Evolutionary conservation across 1,140 invertebrate species (phyloP).

Genomic region (Episyrphus balteatus): DNA sequence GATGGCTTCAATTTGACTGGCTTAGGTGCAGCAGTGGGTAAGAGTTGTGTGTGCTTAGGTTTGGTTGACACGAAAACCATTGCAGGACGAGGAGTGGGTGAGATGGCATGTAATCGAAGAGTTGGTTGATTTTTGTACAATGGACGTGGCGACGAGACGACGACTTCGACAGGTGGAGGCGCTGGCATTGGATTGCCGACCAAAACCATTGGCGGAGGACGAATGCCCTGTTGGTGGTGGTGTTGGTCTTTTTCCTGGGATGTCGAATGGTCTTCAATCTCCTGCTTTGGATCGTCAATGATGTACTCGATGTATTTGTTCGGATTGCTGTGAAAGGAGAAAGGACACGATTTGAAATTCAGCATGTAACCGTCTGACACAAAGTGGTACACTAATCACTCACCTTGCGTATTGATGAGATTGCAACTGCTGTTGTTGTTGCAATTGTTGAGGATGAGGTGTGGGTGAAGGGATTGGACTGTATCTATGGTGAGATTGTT

Average conservation of each 20-base stretch:
- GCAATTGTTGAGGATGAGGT: slow-evolving; percentile 2
- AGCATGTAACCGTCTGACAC: neutral
- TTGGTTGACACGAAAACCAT: neutral
- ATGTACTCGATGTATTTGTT: slow-evolving; percentile 26
- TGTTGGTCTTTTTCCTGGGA: slow-evolving; percentile 25
- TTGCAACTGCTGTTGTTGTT: slow-evolving; percentile 6
- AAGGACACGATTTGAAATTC: neutral
- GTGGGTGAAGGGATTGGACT: slow-evolving; percentile 6
- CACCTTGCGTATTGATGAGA: neutral
- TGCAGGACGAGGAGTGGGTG: slow-evolving; percentile 1
- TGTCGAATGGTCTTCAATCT: neutral
- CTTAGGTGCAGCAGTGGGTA: slow-evolving; percentile 6
- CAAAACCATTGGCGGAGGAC: neutral
- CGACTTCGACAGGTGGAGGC: too few species aligned
- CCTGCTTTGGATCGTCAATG: slow-evolving; percentile 25
- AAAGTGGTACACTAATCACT: neutral
- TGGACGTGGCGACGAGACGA: slow-evolving; percentile 2
- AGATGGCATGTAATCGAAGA: slow-evolving; percentile 6
- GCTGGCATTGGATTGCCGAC: too few species aligned
- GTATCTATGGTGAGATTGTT: neutral
- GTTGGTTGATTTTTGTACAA: slow-evolving; percentile 7
- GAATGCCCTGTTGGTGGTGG: slow-evolving; percentile 2
- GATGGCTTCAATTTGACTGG: slow-evolving; percentile 24
- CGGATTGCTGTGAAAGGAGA: slow-evolving; percentile 6
- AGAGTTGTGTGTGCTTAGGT: slow-evolving; percentile 3